Percentiles rank a stretch among this genome's conserved stretches.
Evolutionary conservation across 2,797 vertebrate genomes (phyloP).

Genomic region (Novumbra hubbsi): DNA sequence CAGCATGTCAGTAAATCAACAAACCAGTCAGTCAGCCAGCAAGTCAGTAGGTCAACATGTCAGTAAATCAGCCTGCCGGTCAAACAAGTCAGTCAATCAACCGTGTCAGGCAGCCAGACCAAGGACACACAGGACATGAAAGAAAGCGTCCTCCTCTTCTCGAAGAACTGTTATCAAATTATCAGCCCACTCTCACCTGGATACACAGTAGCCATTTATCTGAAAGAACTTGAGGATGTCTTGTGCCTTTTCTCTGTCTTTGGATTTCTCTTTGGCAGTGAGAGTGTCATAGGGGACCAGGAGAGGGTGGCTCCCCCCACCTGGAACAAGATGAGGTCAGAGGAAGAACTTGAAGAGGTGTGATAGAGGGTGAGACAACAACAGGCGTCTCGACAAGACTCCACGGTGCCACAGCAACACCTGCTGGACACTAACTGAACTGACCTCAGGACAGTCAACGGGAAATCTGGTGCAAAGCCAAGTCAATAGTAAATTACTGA

Average conservation of each 20-base stretch:
- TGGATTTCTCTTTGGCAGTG: slow-evolving; percentile 95
- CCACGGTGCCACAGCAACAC: slow-evolving; percentile 19
- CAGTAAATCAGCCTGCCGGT: background rate
- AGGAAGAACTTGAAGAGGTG: background rate
- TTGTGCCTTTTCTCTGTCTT: slow-evolving; percentile 91
- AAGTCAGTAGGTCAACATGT: background rate
- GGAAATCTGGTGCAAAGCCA: background rate
- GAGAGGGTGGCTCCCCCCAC: slow-evolving; percentile 91
- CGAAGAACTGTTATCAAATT: no score
- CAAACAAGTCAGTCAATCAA: background rate
- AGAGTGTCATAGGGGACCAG: slow-evolving; percentile 95
- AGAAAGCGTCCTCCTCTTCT: slow-evolving; percentile 16
- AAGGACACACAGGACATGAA: background rate
- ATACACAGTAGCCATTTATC: slow-evolving; percentile 90
- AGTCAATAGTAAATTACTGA: background rate
- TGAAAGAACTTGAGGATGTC: slow-evolving; percentile 95
- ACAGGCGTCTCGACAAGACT: background rate
- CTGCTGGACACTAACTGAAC: slow-evolving; percentile 11
- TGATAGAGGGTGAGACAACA: background rate
- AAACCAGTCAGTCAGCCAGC: background rate
- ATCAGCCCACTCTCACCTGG: slow-evolving; percentile 73
- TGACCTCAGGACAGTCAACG: background rate
- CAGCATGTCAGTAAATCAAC: background rate
- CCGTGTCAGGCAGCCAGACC: background rate
- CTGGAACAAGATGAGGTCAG: slow-evolving; percentile 52